Percentiles rank a stretch among this genome's conserved stretches.
Evolutionary conservation across 30 jellyfish, hydroid and myxozoan species (phyloP).

Genomic region (Clytia hemisphaerica): DNA sequence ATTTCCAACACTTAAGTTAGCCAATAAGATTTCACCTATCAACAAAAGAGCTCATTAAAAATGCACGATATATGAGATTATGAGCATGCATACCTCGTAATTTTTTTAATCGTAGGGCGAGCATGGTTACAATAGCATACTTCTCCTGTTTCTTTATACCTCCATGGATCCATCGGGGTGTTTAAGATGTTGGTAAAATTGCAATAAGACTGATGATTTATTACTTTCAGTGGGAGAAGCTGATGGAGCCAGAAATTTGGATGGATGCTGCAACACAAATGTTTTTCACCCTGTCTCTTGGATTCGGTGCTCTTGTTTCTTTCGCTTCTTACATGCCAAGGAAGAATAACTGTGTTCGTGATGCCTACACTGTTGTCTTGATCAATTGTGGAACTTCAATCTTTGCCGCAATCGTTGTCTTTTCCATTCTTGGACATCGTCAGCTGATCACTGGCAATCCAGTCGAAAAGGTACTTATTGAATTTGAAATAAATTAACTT

Average conservation of each 20-base stretch:
- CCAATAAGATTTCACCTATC: no score
- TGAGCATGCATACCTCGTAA: no score
- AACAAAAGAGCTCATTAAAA: no score
- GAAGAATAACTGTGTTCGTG: slow-evolving; percentile 80
- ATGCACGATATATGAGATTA: no score
- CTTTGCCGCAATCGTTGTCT: slow-evolving; percentile 94
- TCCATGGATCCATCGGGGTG: no score
- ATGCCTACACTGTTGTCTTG: slow-evolving; percentile 84
- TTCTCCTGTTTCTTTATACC: no score
- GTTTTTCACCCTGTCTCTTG: slow-evolving; percentile 90
- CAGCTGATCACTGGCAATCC: slow-evolving; percentile 34
- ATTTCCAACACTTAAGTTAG: no score
- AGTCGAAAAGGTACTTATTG: slow-evolving; percentile 46
- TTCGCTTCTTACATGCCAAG: slow-evolving; percentile 94
- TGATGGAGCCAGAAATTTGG: slow-evolving; percentile 79
- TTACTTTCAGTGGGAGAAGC: slow-evolving; percentile 43
- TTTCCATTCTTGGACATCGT: slow-evolving; percentile 88
- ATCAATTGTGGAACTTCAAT: slow-evolving; percentile 90
- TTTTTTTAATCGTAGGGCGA: no score
- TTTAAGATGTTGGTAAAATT: no score
- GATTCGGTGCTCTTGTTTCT: slow-evolving; percentile 88
- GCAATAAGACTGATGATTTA: no score
- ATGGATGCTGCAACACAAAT: slow-evolving; percentile 97
- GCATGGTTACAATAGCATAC: no score
- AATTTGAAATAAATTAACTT: not conserved